Base-by-base conservation (phyloP, 2,888 invertebrate genomes). In the Cosmopolites sordidus region DNA sequence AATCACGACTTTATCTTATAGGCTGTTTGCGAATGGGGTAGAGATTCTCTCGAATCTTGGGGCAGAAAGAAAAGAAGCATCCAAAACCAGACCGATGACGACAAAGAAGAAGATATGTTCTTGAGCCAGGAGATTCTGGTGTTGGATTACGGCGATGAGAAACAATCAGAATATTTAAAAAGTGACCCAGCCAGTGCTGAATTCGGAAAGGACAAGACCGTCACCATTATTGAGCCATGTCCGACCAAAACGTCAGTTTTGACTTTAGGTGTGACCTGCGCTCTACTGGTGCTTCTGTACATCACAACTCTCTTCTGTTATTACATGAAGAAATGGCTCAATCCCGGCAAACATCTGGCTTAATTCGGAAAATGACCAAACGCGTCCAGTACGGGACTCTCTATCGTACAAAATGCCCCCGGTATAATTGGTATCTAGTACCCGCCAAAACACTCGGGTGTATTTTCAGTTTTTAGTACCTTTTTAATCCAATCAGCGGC, bases 111-210 rank as follows among this genome's bases (percentile, higher is more conserved):
- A 63, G 89, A 90, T 67, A 93, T 94, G 92, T 94, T 92, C 60
- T 82, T 95, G 58, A 93, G 93, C 39, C 93, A 93, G 74, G 94
- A 95, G 76, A 94, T 95, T 68, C 78, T 94, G 16, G 94, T 94
- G 1, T 77, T 94, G 61, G 94, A 95, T 78, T 91, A 92, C 66
- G 93, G 92, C 44, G 93, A 94, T 75, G 92, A 93, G 59, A 82
- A 86, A 64, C 89, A 90, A 73, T 84, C 84, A 44, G 89, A 90
- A 61, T 91, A 85, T 76, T 78, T 91, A 62, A 86, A 86, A 69
- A 83, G 79, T 58, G 90, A 90, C 67, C 83, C 86, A 55, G 84
- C 87, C 62, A 86, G 82, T 50, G 79, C 87, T 53, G 88, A 87
- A 66, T 89, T 82, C 67, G 79, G 78, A 68, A 86, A 84, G 79